These are phyloP conservation scores for Drosophila virilis DNA, from an alignment of 1,140 invertebrate species.

Conservation along the genomic window DNA sequence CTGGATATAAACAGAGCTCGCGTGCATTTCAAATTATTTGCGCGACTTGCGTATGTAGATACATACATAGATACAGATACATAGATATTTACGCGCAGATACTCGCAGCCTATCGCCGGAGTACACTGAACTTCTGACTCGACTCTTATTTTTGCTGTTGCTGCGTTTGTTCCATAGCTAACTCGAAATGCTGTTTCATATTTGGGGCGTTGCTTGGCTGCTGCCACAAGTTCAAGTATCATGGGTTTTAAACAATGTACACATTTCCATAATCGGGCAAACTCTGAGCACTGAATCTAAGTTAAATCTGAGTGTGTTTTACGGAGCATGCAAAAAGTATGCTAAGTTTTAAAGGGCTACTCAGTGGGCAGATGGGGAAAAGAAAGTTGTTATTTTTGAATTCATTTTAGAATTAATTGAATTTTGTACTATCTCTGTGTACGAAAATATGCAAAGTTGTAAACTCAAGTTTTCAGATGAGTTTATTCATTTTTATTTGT, in stretches of 20 bases:
- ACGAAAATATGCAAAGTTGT: no score
- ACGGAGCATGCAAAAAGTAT: constrained; percentile 59
- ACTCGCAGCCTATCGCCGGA: constrained; percentile 64
- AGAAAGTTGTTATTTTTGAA: no score
- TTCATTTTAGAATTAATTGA: no score
- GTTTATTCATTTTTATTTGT: not conserved
- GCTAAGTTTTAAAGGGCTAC: constrained; percentile 39
- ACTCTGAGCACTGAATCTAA: not conserved
- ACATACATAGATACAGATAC: constrained; percentile 24
- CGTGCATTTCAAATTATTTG: no score
- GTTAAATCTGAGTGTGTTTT: not conserved
- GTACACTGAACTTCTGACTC: constrained; percentile 63
- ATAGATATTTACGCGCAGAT: constrained; percentile 37
- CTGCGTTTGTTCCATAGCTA: constrained; percentile 8
- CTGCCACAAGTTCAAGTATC: constrained; percentile 50
- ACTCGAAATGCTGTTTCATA: constrained; percentile 28
- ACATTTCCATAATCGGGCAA: constrained; percentile 1
- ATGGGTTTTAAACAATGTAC: not conserved
- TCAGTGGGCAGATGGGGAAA: no score
- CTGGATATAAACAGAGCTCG: no score
- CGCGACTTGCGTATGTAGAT: no score
- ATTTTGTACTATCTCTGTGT: no score
- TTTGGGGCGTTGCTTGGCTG: constrained; percentile 66
- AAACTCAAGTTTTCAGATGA: not conserved
- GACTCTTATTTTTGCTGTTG: constrained; percentile 13